Base-by-base conservation (phyloP, 2,113 vertebrate species). In the Callipepla californica region DNA sequence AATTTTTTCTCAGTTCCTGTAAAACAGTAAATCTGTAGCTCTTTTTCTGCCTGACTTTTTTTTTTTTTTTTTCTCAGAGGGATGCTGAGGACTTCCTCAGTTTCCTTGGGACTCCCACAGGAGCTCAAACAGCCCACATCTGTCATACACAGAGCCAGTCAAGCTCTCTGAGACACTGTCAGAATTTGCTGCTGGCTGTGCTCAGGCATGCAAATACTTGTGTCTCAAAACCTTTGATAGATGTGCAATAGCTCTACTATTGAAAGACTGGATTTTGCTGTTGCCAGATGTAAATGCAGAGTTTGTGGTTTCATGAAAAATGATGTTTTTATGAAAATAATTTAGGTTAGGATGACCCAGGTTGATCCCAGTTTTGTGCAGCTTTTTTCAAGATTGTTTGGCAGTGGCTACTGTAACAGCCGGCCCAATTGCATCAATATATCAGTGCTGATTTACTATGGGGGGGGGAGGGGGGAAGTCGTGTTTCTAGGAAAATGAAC, bases 141-240 rank as follows among this genome's bases (percentile, higher is more conserved):
- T 50, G 48, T 32, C 38, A 3, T 23, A 19, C 3, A 2, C 21
- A 45, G 4, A 65, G 40, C 19, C 44, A 26, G 25, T 44, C 58
- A 57, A 1, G 1, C 70, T 13, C 53, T 76, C 51, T 36, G 58
- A 66, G 75, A 13, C 53, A 51, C 22, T 0, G 23, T 47, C 30
- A 58, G 68, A 25, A 16, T 30, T 0, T 0, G 0, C 53, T 61
- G 40, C 40, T 82, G 3, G 0, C n/a, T 12, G 0, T 25, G 51
- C 58, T 89, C 44, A 44, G 67, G 26, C 58, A 6, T 11, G 51
- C 38, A 28, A 50, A 61, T 14, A 0, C 19, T 61, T n/a, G 20
- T 26, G 44, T 55, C 38, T 22, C 38, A 45, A 21, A 66, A 28
- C 7, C 22, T 53, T 8, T 51, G 18, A 28, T 57, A 50, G 48